Percentiles rank a stretch among this genome's conserved stretches.
Conservation (phyloP, 1,140 invertebrate species). For the Contarinia nasturtii region DNA sequence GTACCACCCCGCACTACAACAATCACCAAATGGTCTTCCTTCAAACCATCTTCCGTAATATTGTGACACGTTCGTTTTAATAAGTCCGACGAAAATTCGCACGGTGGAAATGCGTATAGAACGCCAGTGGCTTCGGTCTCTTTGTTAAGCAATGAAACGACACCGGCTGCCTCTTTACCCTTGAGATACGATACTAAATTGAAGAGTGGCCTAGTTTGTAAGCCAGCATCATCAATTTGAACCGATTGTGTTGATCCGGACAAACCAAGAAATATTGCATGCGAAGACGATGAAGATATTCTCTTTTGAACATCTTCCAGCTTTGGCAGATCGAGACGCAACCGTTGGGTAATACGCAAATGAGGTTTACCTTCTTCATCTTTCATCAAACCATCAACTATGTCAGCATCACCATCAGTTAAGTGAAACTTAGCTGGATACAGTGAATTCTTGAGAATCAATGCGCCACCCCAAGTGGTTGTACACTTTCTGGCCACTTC, state of each 20-base stretch:
- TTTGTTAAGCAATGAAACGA: conserved; percentile 79
- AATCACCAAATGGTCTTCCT: conserved; percentile 88
- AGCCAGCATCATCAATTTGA: conserved; percentile 51
- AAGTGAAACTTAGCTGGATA: conserved; percentile 91
- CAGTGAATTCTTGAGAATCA: conserved; percentile 88
- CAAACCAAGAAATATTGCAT: conserved; percentile 78
- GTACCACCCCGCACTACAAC: conserved; percentile 82
- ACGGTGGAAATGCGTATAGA: conserved; percentile 88
- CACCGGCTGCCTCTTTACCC: conserved; percentile 94
- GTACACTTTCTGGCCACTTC: conserved; percentile 65
- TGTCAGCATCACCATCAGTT: conserved; percentile 84
- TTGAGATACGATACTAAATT: conserved; percentile 93
- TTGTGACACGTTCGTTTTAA: conserved; percentile 75
- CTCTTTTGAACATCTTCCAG: conserved; percentile 87
- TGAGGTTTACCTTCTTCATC: conserved; percentile 76
- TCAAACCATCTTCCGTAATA: conserved; percentile 68
- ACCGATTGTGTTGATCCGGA: conserved; percentile 57
- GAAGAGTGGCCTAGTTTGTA: conserved; percentile 74
- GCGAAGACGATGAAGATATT: conserved; percentile 67
- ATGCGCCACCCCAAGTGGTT: conserved; percentile 80
- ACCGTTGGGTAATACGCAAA: conserved; percentile 79
- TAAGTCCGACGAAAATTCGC: conserved; percentile 76
- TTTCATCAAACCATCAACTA: conserved; percentile 85
- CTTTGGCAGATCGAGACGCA: conserved; percentile 86
- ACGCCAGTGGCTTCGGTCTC: conserved; percentile 77